A percentile compares a stretch with the other conserved stretches of the same genome.
phyloP scores from a whole-genome alignment of 2,888 invertebrate species.

The Dexiosoma caninum region DNA sequence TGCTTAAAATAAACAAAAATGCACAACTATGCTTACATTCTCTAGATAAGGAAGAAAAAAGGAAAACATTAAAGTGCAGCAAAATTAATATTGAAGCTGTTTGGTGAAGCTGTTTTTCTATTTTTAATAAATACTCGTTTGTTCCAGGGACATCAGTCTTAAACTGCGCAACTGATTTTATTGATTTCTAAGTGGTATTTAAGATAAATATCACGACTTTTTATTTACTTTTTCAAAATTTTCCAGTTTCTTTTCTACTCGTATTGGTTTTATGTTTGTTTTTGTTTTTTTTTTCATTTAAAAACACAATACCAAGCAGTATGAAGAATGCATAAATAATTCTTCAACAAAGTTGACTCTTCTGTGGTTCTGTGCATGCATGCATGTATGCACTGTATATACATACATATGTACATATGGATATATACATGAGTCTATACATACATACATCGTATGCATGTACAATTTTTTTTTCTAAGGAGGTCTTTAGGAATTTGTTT shows the following conservation, averaged over 20 bases:
- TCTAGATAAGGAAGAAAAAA: not conserved
- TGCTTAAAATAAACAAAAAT: not conserved
- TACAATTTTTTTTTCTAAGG: too few species aligned
- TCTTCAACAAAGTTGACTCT: constrained; percentile 1
- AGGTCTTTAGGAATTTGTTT: too few species aligned
- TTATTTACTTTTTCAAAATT: not conserved
- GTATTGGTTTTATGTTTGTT: too few species aligned
- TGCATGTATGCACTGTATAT: too few species aligned
- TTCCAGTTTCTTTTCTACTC: not conserved
- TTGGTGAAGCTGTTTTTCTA: not conserved
- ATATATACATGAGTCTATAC: too few species aligned
- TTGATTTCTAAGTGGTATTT: constrained; percentile 39
- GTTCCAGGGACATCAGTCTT: constrained; percentile 4
- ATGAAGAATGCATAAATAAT: constrained; percentile 1
- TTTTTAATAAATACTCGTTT: not conserved
- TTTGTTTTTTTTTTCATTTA: not conserved
- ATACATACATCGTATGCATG: too few species aligned
- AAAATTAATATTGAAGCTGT: constrained; percentile 24
- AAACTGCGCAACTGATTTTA: constrained; percentile 45
- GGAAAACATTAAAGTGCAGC: constrained; percentile 4
- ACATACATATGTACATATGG: too few species aligned
- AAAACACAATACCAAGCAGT: not conserved
- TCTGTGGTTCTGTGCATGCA: too few species aligned
- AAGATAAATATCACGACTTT: constrained; percentile 18
- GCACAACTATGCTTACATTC: not conserved